Conservation (phyloP, 2,113 vertebrate genomes). For the Calcarius ornatus region DNA sequence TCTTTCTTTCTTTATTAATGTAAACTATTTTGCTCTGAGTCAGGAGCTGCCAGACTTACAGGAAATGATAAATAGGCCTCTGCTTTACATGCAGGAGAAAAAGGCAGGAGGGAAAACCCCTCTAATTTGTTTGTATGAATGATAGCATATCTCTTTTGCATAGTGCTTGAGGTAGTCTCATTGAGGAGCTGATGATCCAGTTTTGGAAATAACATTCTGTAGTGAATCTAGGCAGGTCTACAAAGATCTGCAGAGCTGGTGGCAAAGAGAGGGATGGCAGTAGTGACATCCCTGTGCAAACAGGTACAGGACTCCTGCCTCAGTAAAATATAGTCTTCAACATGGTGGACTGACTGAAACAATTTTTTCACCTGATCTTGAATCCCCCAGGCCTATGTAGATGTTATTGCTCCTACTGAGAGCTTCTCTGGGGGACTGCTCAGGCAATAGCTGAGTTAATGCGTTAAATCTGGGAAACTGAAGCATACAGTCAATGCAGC, state of each 20-base stretch:
- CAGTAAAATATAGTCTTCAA: background rate
- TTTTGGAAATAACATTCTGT: background rate
- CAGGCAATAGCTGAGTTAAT: background rate
- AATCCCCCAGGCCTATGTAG: background rate
- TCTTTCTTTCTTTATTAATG: background rate
- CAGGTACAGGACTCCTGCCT: background rate
- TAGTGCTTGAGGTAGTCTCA: background rate
- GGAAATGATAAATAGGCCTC: background rate
- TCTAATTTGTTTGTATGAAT: background rate
- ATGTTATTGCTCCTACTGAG: background rate
- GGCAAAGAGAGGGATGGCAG: background rate
- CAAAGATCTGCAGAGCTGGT: background rate
- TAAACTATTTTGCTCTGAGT: background rate
- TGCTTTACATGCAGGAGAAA: background rate
- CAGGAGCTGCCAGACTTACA: background rate
- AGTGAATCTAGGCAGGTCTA: background rate
- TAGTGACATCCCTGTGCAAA: background rate
- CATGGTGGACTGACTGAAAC: background rate
- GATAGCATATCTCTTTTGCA: background rate
- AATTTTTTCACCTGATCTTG: background rate
- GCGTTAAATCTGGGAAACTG: background rate
- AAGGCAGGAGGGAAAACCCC: background rate
- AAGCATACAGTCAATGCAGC: background rate
- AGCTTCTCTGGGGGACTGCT: background rate
- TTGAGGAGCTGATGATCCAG: background rate